Evolutionary conservation across 2,888 invertebrate genomes (phyloP), one percentile per base, ranked within the genome.

Genomic region (Rhamphomyia laevipes): DNA sequence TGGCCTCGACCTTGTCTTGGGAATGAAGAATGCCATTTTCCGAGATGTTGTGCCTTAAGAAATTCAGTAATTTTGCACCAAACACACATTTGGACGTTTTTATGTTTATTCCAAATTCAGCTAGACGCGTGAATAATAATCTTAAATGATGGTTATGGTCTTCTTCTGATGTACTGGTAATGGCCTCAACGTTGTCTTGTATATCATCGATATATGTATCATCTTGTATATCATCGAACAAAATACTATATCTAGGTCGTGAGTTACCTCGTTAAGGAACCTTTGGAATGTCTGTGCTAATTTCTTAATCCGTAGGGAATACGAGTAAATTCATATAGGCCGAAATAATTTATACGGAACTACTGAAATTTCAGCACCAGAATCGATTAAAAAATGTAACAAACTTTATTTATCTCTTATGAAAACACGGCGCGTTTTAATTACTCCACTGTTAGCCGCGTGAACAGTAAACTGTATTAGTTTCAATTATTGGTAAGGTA

Each of bases 281-380:
- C n/a, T n/a, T n/a, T 63, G 61, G 47, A 65, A 67, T 0, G 61
- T 61, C 33, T 61, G 61, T 4, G 56, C 60, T 2, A 61, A 45
- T 64, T 64, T 1, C 58, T 47, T 2, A 67, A 53, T 1, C 63
- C 63, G 46, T 64, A 65, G 1, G 59, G 50, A 62, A 64, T 65
- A 5, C 21, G 23, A 1, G 52, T 27, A 46, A 56, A 62, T n/a
- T 64, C 63, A 45, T 57, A 65, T 3, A 64, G 49, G 2, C 63
- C 63, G 48, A 64, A 64, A 1, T n/a, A n/a, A n/a, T n/a, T n/a
- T n/a, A n/a, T n/a, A n/a, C n/a, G n/a, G n/a, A n/a, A n/a, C n/a
- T n/a, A n/a, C n/a, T n/a, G n/a, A n/a, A n/a, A n/a, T n/a, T n/a
- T n/a, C n/a, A n/a, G n/a, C n/a, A n/a, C n/a, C n/a, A n/a, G n/a